Base-by-base conservation (phyloP, 2,113 vertebrate genomes). In the Clarias macrocephalus region DNA sequence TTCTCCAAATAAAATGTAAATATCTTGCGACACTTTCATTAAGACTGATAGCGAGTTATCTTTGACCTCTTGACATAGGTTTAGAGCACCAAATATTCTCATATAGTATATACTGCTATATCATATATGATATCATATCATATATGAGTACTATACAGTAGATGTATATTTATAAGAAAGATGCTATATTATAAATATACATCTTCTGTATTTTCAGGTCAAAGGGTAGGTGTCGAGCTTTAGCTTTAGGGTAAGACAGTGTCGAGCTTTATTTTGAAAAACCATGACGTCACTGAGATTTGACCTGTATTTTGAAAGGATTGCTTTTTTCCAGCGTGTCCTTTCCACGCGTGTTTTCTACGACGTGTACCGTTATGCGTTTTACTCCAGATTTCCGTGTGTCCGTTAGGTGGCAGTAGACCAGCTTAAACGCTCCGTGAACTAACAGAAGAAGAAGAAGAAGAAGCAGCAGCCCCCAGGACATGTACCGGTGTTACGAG, bases 231-330 rank as follows among this genome's bases (percentile, higher is more conserved):
- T 73, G 11, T 23, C 5, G 19, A 60, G 54, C 19, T 60, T 84
- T 84, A 84, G 33, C 33, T 33, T 33, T 33, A 33, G 33, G 33
- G 33, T 33, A 33, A 33, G 62, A 6, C 23, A 63, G 68, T 72
- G 11, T 23, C 4, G 19, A 60, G 54, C 11, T 60, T 84, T 84
- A 84, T 73, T 73, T 73, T 84, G 54, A 73, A 73, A 73, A 56
- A 83, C 6, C 0, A 21, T 33, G 8, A 12, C 4, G 2, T 13
- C 37, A 7, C n/a, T 0, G n/a, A 30, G 23, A 0, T n/a, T 23
- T 30, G 10, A 21, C 33, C 48, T 80, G 28, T 86, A 82, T 60
- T 86, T 81, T 86, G 85, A 62, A 62, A 73, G 16, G 21, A 10
- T n/a, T 57, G 5, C 5, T 56, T 11, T 48, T 28, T 70, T 81